Conservation (phyloP, 1,140 invertebrate species). For the Ostrea denselamellosa region DNA sequence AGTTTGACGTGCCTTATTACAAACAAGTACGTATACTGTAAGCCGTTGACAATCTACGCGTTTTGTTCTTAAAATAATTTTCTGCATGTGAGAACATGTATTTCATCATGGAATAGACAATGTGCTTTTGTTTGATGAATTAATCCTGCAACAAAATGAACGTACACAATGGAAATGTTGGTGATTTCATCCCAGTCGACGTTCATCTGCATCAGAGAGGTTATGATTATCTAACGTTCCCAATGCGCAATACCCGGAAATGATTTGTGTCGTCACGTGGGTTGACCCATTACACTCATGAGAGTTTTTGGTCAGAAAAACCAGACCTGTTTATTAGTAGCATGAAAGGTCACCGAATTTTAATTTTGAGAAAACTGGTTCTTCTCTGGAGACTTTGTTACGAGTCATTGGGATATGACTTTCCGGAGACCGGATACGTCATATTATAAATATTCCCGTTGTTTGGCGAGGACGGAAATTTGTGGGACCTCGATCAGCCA, state of each 20-base stretch:
- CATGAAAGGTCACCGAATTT: neutral
- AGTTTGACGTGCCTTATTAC: neutral
- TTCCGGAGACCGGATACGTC: conserved; percentile 3
- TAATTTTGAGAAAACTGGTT: neutral
- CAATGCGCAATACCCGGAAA: too few relatives aligned
- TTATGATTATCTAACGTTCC: too few relatives aligned
- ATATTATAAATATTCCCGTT: conserved; percentile 35
- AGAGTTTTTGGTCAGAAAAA: too few relatives aligned
- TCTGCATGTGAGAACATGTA: neutral
- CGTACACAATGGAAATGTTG: too few relatives aligned
- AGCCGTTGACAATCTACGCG: neutral
- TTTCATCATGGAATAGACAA: too few relatives aligned
- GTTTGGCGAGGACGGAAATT: neutral
- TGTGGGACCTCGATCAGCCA: conserved; percentile 9
- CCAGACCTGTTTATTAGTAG: too few relatives aligned
- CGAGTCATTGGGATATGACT: conserved; percentile 35
- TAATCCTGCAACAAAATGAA: too few relatives aligned
- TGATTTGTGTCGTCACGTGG: too few relatives aligned
- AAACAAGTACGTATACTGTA: neutral
- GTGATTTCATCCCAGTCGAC: too few relatives aligned
- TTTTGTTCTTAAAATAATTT: neutral
- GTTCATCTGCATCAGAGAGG: too few relatives aligned
- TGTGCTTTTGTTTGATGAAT: too few relatives aligned
- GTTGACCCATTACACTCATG: too few relatives aligned
- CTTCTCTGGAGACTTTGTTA: neutral